Percentiles rank a stretch among this genome's conserved stretches.
phyloP scores from a whole-genome alignment of 1,140 invertebrate genomes.

The Dendroctonus valens region DNA sequence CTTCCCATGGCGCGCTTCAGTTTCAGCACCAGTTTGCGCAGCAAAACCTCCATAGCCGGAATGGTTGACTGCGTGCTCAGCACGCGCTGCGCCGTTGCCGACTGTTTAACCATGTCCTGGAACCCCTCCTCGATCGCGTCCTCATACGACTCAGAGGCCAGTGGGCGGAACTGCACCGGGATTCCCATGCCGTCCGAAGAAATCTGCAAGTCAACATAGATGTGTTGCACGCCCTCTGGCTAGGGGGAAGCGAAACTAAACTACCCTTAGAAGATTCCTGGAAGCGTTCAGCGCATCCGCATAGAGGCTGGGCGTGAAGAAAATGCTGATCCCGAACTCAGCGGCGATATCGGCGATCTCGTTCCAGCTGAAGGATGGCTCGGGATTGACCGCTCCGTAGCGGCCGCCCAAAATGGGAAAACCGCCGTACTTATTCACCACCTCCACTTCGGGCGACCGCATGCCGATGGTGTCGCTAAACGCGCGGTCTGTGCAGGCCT shows the following conservation, averaged over 20 bases:
- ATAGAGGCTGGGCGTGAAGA: slow-evolving; percentile 35
- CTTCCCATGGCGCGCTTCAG: slow-evolving; percentile 29
- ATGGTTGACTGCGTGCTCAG: slow-evolving; percentile 1
- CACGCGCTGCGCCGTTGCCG: background rate
- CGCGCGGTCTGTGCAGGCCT: background rate
- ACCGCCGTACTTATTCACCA: slow-evolving; percentile 26
- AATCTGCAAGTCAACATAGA: slow-evolving; percentile 7
- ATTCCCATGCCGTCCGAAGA: slow-evolving; percentile 16
- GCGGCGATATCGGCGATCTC: slow-evolving; percentile 39
- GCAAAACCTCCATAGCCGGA: slow-evolving; percentile 34
- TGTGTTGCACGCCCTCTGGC: background rate
- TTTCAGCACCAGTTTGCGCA: slow-evolving; percentile 34
- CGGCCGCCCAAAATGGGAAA: slow-evolving; percentile 28
- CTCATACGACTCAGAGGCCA: slow-evolving; percentile 23
- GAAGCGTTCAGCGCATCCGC: slow-evolving; percentile 30
- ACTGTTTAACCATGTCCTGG: slow-evolving; percentile 1
- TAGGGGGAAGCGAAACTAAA: no score
- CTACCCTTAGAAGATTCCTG: slow-evolving; percentile 34
- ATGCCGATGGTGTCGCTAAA: background rate
- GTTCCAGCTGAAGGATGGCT: slow-evolving; percentile 39
- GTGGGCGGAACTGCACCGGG: slow-evolving; percentile 28
- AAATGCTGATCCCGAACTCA: slow-evolving; percentile 41
- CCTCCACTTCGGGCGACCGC: background rate
- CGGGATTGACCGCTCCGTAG: background rate
- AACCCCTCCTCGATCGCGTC: slow-evolving; percentile 36